Evolutionary conservation across 2,113 vertebrate species (phyloP), one percentile per base, ranked within the genome.

Genomic region (Myiozetetes cayanensis): DNA sequence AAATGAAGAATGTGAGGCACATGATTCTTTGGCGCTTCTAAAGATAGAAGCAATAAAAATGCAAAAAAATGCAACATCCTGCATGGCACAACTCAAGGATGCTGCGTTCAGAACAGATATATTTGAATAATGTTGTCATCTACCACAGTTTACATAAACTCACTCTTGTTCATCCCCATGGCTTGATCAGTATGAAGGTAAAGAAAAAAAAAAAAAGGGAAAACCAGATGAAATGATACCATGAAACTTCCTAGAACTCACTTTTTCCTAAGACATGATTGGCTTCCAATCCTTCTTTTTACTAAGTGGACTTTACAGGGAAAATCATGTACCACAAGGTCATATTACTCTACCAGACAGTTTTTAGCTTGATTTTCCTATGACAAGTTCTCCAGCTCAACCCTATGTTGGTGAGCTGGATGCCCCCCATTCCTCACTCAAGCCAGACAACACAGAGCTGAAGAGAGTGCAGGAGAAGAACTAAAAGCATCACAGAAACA

Each of bases 41-140:
- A 89, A 88, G 66, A 89, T 14, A 79, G 90, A 50, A 83, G n/a
- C 56, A 81, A 85, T 90, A 79, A 79, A 94, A 79, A 35, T 24
- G 25, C 39, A 70, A 33, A 61, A 62, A 94, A 30, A 59, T 17
- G 65, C 72, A 90, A 50, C 56, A 75, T 73, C 93, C 66, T 44
- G 11, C 25, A 33, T 65, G 94, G 86, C 14, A 46, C 49, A 88
- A 44, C 7, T 8, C 73, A 58, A 93, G 49, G 89, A 70, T 43
- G 41, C 7, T 30, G 66, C 31, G 14, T 2, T 27, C 22, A 33
- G 62, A 80, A 43, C 4, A 78, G 75, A 75, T 71, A 7, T 0
- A 77, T 46, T 4, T 65, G n/a, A 68, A 47, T 39, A 46, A 59
- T 9, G 12, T 30, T 50, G 46, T 56, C 53, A 75, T 46, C 85